Evolutionary conservation across 2,797 vertebrate species (phyloP).

Genomic region (Emys orbicularis): DNA sequence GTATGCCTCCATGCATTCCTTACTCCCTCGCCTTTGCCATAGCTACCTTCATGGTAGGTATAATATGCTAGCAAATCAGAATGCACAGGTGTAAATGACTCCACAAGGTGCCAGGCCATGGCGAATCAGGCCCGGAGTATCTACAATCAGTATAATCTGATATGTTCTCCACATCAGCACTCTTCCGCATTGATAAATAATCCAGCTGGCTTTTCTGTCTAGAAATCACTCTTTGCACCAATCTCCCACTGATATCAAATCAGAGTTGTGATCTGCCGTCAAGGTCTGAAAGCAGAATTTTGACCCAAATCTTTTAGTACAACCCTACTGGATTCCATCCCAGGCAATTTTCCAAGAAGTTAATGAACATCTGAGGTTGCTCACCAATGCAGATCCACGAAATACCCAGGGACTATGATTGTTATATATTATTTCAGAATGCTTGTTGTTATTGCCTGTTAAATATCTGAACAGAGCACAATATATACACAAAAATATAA

Average conservation of each 20-base stretch:
- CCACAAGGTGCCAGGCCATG: background rate
- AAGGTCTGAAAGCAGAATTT: background rate
- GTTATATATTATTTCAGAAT: background rate
- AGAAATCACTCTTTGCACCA: background rate
- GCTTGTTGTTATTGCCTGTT: background rate
- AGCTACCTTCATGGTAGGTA: background rate
- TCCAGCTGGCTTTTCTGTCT: background rate
- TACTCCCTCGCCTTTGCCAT: background rate
- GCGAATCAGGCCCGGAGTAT: background rate
- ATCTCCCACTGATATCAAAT: background rate
- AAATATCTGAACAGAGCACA: background rate
- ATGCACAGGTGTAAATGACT: background rate
- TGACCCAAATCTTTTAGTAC: background rate
- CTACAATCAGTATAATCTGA: background rate
- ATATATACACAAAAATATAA: background rate
- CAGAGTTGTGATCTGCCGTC: background rate
- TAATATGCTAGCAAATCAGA: background rate
- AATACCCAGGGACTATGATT: background rate
- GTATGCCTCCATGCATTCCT: no score
- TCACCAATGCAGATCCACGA: background rate
- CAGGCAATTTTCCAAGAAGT: background rate
- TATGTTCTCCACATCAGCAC: accelerated
- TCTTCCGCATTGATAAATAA: background rate
- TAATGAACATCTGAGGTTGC: background rate
- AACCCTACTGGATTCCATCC: background rate